Conservation (phyloP, 2,888 invertebrate genomes). For the Danaus chrysippus region DNA sequence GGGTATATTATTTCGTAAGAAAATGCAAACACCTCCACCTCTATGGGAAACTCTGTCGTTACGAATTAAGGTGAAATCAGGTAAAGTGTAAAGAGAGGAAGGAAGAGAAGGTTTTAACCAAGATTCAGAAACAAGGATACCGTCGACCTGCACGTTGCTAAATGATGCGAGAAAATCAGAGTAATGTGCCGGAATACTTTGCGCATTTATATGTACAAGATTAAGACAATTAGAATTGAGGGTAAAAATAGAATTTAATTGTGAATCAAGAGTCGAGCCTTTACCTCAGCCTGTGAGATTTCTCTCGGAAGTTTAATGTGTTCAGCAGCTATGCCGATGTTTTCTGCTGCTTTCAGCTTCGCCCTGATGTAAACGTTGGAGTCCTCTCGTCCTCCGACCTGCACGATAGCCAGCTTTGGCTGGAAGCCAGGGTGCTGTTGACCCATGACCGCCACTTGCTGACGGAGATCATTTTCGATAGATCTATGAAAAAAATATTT, state of each 20-base stretch:
- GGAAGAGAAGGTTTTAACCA: background rate
- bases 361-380: conserved; percentile 98
- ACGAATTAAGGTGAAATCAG: background rate
- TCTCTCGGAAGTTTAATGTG: conserved; percentile 89
- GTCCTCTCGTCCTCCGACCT: conserved; percentile 97
- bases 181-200: too few species aligned
- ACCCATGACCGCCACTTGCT: conserved; percentile 81
- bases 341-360: conserved; percentile 95
- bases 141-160: background rate
- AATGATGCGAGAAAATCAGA: background rate
- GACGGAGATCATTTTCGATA: conserved; percentile 83
- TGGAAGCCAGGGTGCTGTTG: conserved; percentile 80
- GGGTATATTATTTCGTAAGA: background rate
- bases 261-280: background rate
- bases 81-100: background rate
- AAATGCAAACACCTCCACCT: background rate
- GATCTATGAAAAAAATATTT: conserved; percentile 41
- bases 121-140: background rate
- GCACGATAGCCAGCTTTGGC: conserved; percentile 93
- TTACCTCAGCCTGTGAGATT: conserved; percentile 88
- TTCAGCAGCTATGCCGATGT: conserved; percentile 91
- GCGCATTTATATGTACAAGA: too few species aligned
- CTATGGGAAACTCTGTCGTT: background rate
- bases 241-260: too few species aligned
- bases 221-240: too few species aligned